Evolutionary conservation across 2,113 vertebrate species (phyloP), one percentile per base, ranked within the genome.

Genomic region (Grammomys dolichurus): DNA sequence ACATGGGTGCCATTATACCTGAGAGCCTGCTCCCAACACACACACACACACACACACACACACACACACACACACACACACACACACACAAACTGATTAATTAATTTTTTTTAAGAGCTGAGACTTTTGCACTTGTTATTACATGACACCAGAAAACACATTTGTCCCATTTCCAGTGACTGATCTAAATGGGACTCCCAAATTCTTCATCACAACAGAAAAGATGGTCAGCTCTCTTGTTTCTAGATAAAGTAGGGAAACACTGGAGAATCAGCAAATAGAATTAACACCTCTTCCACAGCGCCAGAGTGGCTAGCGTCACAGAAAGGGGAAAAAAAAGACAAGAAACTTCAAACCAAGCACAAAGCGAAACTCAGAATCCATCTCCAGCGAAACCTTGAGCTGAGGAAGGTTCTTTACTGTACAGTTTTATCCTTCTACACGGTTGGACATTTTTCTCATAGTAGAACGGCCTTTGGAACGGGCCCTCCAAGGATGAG

Each of bases 41-140:
- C 54, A 14, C 56, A 26, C 20, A 26, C 26, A 7, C 36, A 70
- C 69, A 69, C 67, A 70, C 31, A 73, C 17, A 51, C 26, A 7
- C 36, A 70, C 69, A 69, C 67, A 70, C 31, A 22, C 78, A 22
- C 1, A 6, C 54, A 14, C 56, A 26, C 20, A 26, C 26, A 7
- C 36, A 70, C 69, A 69, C 67, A 70, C 31, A 73, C 17, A 51
- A 1, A 51, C 51, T 51, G 51, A 51, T 51, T 51, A 51, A 51
- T 51, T 51, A 51, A 51, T 51, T 51, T 77, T 77, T 48, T 28
- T 26, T 5, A 48, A 14, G 3, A 36, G 46, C 60, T 56, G 69
- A 73, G 48, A 31, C 13, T n/a, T 95, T 92, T 54, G 73, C 86
- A 82, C 70, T 54, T 81, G 17, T 51, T 80, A 93, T 93, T 91